Evolutionary conservation across 2,113 vertebrate species (phyloP), one percentile per base, ranked within the genome.

Genomic region (Fulica atra): DNA sequence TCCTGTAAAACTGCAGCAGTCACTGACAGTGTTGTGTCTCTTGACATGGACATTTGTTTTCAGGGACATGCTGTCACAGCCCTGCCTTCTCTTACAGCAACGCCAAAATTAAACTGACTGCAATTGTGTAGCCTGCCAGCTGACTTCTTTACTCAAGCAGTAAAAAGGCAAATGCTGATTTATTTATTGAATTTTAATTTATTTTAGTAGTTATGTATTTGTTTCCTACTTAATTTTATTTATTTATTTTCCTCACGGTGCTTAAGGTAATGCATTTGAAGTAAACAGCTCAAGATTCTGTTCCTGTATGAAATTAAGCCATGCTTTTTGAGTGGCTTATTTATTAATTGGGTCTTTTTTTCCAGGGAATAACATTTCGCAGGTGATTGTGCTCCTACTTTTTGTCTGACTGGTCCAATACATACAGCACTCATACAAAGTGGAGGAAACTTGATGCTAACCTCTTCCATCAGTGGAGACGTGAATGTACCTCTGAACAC

Each of bases 1-100:
- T 89, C 84, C 46, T 89, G 29, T 51, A 56, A 87, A 84, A 38
- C 7, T 71, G 64, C 15, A 48, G 3, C 44, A 48, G 44, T 42
- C 9, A 40, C 19, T 64, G 38, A 38, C 21, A 56, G 16, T 7
- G 8, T 74, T 74, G 1, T 5, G 2, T 70, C 38, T 65, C 40
- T 50, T 63, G 25, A 44, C 69, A 16, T 24, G 11, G 46, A 14
- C 2, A 3, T 10, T 35, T 70, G 19, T 26, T 72, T 86, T 38
- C 0, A 0, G 8, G 26, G 10, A 31, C 3, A 2, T 51, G 8
- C 9, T 66, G 24, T 77, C 21, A 29, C 35, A 54, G 28, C 13
- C 61, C 59, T 57, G 23, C 21, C 8, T 68, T 78, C 11, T 57
- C 10, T 61, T 70, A 38, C 15, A 82, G 21, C 61, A 36, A 5